Evolutionary conservation across 2,797 vertebrate species (phyloP), one percentile per base, ranked within the genome.

Genomic region (Otolemur crassicaudatus): DNA sequence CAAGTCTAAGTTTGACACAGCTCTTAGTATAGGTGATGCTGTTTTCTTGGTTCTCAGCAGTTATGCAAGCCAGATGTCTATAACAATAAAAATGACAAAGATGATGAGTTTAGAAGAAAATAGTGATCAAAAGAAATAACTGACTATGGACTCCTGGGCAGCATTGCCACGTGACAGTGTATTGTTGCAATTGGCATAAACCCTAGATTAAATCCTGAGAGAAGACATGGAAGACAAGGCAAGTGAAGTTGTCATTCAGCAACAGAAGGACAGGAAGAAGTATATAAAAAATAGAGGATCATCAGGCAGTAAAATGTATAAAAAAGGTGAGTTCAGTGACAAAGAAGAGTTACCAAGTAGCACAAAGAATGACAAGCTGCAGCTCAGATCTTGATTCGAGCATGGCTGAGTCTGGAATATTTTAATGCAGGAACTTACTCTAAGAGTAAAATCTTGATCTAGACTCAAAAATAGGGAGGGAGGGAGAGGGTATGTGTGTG

Each of bases 351-450:
- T 99, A 70, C 98, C 98, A 93, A 98, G 96, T 10, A 98, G 97
- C 70, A 98, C 97, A 94, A 98, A 98, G 90, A 58, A 95, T 99
- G 94, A 99, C 99, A 97, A 99, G 97, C 94, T 98, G 98, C 93
- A 98, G 98, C 94, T 99, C 99, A 98, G 99, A 99, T 97, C 98
- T 99, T 6, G 99, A 99, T 96, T 97, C 99, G 96, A 99, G 70
- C 98, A 99, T 69, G 99, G 99, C 97, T 99, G 96, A 99, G 75
- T 98, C 99, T 99, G 99, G 85, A 99, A 99, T 98, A 99, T 98
- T 99, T 99, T 97, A 98, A 99, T 98, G 98, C 98, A 95, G 98
- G 98, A 98, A 20, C 98, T 99, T 98, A 99, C 95, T 92, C 97
- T 63, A 94, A 96, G 86, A 98, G 97, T 0, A 98, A 95, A 96